Evolutionary conservation across 2,113 vertebrate genomes (phyloP).

Genomic region (Noctilio leporinus): DNA sequence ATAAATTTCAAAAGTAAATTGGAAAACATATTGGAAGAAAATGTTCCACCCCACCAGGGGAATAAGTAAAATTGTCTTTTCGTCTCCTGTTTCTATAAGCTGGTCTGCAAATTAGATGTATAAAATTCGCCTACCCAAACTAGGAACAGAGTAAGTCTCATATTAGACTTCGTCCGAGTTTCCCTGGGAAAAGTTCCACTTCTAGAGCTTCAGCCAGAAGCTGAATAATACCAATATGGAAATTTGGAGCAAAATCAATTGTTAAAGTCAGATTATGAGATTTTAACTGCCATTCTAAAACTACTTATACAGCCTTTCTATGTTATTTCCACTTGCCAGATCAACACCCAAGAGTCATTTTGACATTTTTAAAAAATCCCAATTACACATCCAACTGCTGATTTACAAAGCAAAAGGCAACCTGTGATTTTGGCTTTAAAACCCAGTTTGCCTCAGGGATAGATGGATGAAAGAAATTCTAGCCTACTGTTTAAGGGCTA

Average conservation of each 20-base stretch:
- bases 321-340: slow-evolving; percentile 67
- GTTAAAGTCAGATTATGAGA: slow-evolving; percentile 68
- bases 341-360: slow-evolving; percentile 67
- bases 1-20: slow-evolving; percentile 61
- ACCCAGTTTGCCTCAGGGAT: slow-evolving; percentile 63
- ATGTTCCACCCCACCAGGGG: background rate
- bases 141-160: slow-evolving; percentile 16
- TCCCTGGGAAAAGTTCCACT: slow-evolving; percentile 42
- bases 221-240: slow-evolving; percentile 68
- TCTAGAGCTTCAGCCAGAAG: slow-evolving; percentile 55
- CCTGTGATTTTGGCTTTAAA: slow-evolving; percentile 58
- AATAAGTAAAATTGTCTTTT: slow-evolving; percentile 44
- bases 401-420: slow-evolving; percentile 71
- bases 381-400: slow-evolving; percentile 66
- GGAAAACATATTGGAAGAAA: slow-evolving; percentile 58
- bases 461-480: slow-evolving; percentile 63
- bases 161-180: slow-evolving; percentile 37
- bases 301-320: slow-evolving; percentile 52
- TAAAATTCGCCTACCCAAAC: slow-evolving; percentile 57
- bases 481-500: slow-evolving; percentile 68
- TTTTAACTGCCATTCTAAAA: slow-evolving; percentile 64
- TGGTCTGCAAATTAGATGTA: slow-evolving; percentile 40
- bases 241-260: slow-evolving; percentile 69
- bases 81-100: slow-evolving; percentile 34
- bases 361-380: slow-evolving; percentile 48